Conservation (phyloP, 92 coral and sea anemone genomes). For the Nematostella vectensis region DNA sequence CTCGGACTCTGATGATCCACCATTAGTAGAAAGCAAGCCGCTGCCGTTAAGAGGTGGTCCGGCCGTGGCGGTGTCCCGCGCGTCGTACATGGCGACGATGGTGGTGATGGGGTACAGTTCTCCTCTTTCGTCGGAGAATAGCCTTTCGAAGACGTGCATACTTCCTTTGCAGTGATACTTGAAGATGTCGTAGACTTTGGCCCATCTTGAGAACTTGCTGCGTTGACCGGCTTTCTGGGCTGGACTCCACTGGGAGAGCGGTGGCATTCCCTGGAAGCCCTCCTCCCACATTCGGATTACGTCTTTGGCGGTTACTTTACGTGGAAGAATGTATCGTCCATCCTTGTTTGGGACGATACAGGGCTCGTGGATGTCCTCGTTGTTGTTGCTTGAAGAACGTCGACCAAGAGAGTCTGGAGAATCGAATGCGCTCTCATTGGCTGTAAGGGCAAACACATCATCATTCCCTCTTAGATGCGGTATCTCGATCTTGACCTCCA, state of each 20-base stretch:
- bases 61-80: conserved; percentile 57
- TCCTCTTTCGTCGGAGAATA: conserved; percentile 85
- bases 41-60: conserved; percentile 25
- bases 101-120: conserved; percentile 90
- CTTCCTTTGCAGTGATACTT: conserved; percentile 87
- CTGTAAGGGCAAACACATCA: conserved; percentile 20
- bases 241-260: conserved; percentile 85
- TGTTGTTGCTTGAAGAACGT: neutral
- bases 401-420: conserved; percentile 17
- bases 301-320: conserved; percentile 93
- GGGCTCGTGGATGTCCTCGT: conserved; percentile 7
- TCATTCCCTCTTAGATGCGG: conserved; percentile 18
- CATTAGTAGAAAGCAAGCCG: conserved; percentile 14
- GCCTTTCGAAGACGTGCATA: conserved; percentile 63
- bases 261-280: conserved; percentile 80
- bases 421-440: conserved; percentile 12
- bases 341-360: conserved; percentile 23
- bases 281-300: conserved; percentile 90
- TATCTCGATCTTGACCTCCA: conserved; percentile 31
- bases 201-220: conserved; percentile 99
- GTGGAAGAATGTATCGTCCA: conserved; percentile 60
- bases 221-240: conserved; percentile 94
- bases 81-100: conserved; percentile 95
- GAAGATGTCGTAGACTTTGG: conserved; percentile 93
- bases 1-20: conserved; percentile 54